phyloP scores from a whole-genome alignment of 2,888 invertebrate species.

The Cantharis lateralis region DNA sequence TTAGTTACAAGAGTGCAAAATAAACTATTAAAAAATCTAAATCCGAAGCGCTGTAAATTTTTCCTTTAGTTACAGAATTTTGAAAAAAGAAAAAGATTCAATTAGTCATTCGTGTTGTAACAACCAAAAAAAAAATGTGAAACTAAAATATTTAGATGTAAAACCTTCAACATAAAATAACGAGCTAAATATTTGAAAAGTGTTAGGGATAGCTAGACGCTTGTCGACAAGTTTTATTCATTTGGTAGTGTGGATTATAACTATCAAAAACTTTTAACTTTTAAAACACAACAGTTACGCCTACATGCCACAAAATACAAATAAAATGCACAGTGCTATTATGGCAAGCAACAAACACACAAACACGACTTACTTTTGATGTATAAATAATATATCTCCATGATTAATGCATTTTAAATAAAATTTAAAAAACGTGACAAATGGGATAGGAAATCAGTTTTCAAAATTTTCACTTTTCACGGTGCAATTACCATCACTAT shows the following conservation, averaged over 20 bases:
- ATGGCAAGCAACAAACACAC: slow-evolving; percentile 1
- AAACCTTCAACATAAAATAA: neutral
- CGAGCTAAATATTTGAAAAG: neutral
- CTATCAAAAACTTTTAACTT: neutral
- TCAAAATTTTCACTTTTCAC: slow-evolving; percentile 33
- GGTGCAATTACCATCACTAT: neutral
- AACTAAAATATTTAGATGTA: neutral
- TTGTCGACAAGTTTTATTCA: neutral
- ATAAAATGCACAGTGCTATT: slow-evolving; percentile 10
- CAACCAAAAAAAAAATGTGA: neutral
- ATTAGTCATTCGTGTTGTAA: neutral
- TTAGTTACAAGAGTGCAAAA: neutral
- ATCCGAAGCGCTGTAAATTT: neutral
- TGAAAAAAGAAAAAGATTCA: neutral
- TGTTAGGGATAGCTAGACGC: neutral
- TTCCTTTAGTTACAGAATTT: neutral
- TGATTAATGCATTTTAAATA: neutral
- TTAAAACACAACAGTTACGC: neutral
- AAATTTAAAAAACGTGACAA: neutral
- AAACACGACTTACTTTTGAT: slow-evolving; percentile 5
- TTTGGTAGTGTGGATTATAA: neutral
- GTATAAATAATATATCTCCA: neutral
- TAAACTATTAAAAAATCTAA: neutral
- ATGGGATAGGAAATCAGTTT: neutral
- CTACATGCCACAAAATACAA: slow-evolving; percentile 16